Conservation (phyloP, 2,888 invertebrate species). For the Caenorhabditis drosophilae region DNA sequence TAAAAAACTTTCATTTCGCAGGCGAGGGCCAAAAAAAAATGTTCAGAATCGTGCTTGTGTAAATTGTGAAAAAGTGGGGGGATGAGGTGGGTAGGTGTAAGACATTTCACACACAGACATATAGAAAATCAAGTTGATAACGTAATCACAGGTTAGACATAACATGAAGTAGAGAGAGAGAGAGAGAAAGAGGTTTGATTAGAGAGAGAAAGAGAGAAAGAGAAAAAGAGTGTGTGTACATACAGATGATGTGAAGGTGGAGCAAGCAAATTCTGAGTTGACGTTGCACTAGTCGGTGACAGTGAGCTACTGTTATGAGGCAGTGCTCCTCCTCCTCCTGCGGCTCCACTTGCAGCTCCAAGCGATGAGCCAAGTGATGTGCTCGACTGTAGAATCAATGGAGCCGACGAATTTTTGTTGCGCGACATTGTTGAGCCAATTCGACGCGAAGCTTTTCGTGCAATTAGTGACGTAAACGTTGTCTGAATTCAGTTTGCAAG, state of each 20-base stretch:
- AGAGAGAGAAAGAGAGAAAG: background rate
- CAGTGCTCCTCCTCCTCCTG: too few relatives aligned
- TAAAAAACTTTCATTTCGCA: too few relatives aligned
- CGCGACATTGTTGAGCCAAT: conserved; percentile 37
- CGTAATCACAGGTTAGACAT: too few relatives aligned
- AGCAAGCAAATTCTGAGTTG: conserved; percentile 30
- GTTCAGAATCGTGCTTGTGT: too few relatives aligned
- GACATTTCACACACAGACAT: too few relatives aligned
- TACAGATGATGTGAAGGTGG: conserved; percentile 38
- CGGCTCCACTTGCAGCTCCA: conserved; percentile 14
- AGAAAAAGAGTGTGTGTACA: conserved; percentile 7
- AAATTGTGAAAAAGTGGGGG: too few relatives aligned
- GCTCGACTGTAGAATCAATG: conserved; percentile 23
- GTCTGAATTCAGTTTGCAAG: too few relatives aligned
- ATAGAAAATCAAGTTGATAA: too few relatives aligned
- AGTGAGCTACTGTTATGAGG: conserved; percentile 14
- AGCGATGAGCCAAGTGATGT: conserved; percentile 32
- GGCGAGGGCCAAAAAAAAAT: too few relatives aligned
- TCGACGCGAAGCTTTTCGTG: conserved; percentile 62
- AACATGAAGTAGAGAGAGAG: too few relatives aligned
- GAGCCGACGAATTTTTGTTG: conserved; percentile 3
- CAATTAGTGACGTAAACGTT: conserved; percentile 61
- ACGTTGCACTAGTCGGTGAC: conserved; percentile 17
- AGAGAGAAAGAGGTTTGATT: too few relatives aligned
- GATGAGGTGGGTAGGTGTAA: too few relatives aligned